These are phyloP conservation scores for Nomia melanderi DNA, from an alignment of 1,140 invertebrate species.

Conservation along the genomic window DNA sequence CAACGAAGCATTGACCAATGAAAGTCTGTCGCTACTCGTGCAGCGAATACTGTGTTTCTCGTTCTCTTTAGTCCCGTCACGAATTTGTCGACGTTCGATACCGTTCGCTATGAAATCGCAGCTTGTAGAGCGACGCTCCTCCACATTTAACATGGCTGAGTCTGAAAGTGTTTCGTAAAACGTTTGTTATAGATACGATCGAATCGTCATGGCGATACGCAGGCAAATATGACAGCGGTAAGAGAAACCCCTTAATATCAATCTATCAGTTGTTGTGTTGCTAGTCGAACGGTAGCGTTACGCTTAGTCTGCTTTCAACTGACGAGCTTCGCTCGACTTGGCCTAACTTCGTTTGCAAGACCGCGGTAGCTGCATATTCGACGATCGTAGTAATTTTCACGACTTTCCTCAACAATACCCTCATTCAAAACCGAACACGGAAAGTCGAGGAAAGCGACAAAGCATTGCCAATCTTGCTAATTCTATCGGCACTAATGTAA, in stretches of 20 bases:
- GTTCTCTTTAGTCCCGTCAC: not conserved
- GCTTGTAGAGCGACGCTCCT: slow-evolving; percentile 10
- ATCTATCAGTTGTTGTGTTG: slow-evolving; percentile 32
- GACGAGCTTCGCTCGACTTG: too few species aligned
- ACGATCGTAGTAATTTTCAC: too few species aligned
- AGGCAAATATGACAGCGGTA: slow-evolving; percentile 52
- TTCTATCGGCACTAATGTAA: too few species aligned
- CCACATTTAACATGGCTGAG: not conserved
- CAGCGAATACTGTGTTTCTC: not conserved
- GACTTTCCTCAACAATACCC: too few species aligned
- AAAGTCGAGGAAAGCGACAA: too few species aligned
- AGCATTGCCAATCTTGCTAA: too few species aligned
- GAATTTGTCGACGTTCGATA: not conserved
- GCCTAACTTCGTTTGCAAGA: too few species aligned
- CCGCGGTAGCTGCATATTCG: too few species aligned
- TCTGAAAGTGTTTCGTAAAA: slow-evolving; percentile 53
- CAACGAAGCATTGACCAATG: too few species aligned
- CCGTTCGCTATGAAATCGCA: slow-evolving; percentile 1
- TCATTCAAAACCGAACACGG: too few species aligned
- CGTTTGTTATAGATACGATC: slow-evolving; percentile 56
- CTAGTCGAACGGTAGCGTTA: not conserved
- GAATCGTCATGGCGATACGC: slow-evolving; percentile 45
- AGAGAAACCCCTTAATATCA: slow-evolving; percentile 47
- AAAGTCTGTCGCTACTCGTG: too few species aligned
- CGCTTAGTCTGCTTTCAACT: too few species aligned